Conservation (phyloP, 2,797 vertebrate genomes). For the Girardinus metallicus region DNA sequence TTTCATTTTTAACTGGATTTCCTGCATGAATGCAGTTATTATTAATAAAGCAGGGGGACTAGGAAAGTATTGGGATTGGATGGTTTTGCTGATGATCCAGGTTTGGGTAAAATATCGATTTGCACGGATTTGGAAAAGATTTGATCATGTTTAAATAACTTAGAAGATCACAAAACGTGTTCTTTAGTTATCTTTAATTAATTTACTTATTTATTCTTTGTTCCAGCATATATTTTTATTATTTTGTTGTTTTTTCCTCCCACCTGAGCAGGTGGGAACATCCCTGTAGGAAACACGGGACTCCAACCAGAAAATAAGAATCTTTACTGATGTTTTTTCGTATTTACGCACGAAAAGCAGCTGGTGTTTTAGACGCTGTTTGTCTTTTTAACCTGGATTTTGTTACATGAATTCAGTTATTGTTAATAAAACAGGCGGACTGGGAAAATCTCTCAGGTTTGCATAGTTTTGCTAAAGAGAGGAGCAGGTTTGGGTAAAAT, state of each 20-base stretch:
- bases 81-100: background rate
- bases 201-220: no score
- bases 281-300: background rate
- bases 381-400: background rate
- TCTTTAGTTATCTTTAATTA: no score
- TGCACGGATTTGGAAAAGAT: no score
- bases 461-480: background rate
- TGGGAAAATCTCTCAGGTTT: background rate
- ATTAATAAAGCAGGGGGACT: background rate
- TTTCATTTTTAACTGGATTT: background rate
- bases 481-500: background rate
- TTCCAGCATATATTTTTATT: no score
- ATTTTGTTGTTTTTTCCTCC: no score
- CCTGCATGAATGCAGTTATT: background rate
- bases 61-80: background rate
- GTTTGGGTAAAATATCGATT: background rate
- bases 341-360: constrained; percentile 1
- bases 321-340: background rate
- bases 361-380: no score
- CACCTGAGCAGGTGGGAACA: constrained; percentile 79
- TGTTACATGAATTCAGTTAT: background rate
- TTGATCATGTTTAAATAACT: no score
- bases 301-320: background rate
- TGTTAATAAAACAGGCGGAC: background rate
- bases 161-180: no score